Evolutionary conservation across 2,888 invertebrate genomes (phyloP).

Genomic region (Piscicola geometra): DNA sequence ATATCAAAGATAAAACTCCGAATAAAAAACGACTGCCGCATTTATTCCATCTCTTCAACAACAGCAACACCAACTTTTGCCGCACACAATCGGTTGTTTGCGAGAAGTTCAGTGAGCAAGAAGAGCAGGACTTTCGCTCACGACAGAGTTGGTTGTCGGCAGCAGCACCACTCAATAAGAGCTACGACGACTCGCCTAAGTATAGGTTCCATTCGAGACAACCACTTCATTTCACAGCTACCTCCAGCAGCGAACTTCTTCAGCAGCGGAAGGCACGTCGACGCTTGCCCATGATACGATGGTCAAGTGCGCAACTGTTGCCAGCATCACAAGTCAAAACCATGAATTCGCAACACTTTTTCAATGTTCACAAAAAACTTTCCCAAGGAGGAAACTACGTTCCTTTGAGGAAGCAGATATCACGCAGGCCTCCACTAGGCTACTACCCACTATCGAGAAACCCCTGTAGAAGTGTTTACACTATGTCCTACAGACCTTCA

Average conservation of each 20-base stretch:
- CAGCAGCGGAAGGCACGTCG: constrained; percentile 13
- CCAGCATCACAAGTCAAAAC: neutral
- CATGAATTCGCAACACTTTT: neutral
- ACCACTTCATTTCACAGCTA: constrained; percentile 11
- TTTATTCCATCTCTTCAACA: constrained; percentile 8
- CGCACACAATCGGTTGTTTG: constrained; percentile 27
- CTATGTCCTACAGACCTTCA: neutral
- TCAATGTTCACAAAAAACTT: neutral
- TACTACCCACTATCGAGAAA: too few species aligned
- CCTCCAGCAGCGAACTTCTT: constrained; percentile 28
- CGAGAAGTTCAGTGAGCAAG: constrained; percentile 29
- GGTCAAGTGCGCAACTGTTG: constrained; percentile 27
- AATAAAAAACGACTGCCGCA: neutral
- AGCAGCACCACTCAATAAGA: constrained; percentile 13
- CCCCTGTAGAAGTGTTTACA: neutral
- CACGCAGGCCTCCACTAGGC: too few species aligned
- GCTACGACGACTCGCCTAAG: neutral
- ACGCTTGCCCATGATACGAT: constrained; percentile 22
- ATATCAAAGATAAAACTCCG: neutral
- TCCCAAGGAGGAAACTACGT: neutral
- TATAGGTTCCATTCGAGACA: neutral
- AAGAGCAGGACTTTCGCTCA: constrained; percentile 30
- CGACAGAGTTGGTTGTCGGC: constrained; percentile 32
- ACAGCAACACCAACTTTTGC: constrained; percentile 15
- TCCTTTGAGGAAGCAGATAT: neutral